Conservation (phyloP, 2,113 vertebrate species). For the Butastur rufipennis region DNA sequence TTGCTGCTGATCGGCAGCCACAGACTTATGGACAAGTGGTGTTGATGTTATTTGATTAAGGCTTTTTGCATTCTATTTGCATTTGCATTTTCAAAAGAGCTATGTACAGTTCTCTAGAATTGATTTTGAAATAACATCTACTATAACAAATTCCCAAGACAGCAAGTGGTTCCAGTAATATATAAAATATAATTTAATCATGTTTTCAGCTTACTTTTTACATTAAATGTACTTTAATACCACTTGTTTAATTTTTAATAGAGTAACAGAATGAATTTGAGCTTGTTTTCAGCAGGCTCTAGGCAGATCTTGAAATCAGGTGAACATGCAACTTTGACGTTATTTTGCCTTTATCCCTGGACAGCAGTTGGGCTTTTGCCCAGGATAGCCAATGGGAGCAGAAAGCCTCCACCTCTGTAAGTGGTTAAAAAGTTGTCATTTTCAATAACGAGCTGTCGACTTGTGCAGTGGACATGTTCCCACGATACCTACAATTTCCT, state of each 20-base stretch:
- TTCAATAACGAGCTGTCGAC: neutral
- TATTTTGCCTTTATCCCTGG: neutral
- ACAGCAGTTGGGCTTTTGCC: neutral
- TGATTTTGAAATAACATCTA: conserved; percentile 25
- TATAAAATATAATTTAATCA: neutral
- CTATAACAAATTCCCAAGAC: neutral
- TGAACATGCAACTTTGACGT: neutral
- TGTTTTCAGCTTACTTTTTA: neutral
- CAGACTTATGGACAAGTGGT: neutral
- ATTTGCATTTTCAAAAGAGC: neutral
- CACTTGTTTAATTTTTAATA: neutral
- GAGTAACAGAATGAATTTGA: neutral
- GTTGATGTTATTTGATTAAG: neutral
- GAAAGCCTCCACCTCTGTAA: neutral
- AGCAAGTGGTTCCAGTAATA: neutral
- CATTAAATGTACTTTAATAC: neutral
- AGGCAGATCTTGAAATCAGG: neutral
- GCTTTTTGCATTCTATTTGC: neutral
- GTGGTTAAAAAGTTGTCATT: neutral
- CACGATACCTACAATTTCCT: neutral
- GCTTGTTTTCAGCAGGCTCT: neutral
- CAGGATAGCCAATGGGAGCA: neutral
- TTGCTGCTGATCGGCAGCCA: neutral
- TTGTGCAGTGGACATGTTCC: neutral
- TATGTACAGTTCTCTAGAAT: neutral